Evolutionary conservation across 2,888 invertebrate species (phyloP).

Genomic region (Clepsis dumicolana): DNA sequence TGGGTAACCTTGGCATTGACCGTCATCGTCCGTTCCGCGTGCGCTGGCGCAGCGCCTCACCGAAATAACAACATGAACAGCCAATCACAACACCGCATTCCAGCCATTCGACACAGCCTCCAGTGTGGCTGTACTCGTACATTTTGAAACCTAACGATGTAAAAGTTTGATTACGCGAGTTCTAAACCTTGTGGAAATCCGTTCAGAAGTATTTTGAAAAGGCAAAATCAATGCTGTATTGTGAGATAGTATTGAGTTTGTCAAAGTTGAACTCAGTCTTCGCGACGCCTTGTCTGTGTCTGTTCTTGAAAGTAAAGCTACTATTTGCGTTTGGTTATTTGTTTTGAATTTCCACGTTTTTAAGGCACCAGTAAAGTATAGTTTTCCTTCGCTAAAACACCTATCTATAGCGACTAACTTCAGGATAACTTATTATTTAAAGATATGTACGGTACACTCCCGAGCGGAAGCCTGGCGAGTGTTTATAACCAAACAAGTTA

Average conservation of each 20-base stretch:
- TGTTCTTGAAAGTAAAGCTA: not conserved
- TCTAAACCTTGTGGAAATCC: not conserved
- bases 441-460: no score
- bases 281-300: not conserved
- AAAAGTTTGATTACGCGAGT: slow-evolving; percentile 8
- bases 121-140: not conserved
- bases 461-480: not conserved
- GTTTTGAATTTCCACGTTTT: no score
- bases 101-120: slow-evolving; percentile 4
- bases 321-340: no score
- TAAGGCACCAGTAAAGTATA: no score
- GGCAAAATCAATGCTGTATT: not conserved
- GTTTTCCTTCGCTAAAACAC: no score
- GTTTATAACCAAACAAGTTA: not conserved
- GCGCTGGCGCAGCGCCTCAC: slow-evolving; percentile 50
- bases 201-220: not conserved
- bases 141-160: not conserved
- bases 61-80: slow-evolving; percentile 11
- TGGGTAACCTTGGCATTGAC: slow-evolving; percentile 59
- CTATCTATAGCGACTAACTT: no score
- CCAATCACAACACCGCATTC: slow-evolving; percentile 21
- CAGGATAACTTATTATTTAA: no score
- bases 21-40: slow-evolving; percentile 55
- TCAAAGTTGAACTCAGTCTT: not conserved
- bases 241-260: not conserved